Conservation (phyloP, 1,140 invertebrate genomes). For the Semibalanus balanoides region DNA sequence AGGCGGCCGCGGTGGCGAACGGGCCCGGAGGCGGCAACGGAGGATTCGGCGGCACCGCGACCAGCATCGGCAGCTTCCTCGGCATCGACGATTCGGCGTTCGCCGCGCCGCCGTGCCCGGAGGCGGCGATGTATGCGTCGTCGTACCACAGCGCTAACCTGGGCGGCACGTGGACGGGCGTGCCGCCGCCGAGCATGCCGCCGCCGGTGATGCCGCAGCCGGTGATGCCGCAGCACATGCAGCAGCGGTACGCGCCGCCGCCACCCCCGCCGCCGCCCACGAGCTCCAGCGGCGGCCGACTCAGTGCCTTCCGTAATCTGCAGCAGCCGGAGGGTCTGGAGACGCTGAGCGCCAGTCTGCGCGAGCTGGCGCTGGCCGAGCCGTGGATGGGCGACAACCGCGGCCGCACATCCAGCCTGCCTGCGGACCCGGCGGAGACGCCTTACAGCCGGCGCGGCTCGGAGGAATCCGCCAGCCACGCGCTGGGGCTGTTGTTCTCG, state of each 20-base stretch:
- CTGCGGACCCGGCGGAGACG: neutral
- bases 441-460: neutral
- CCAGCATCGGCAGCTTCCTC: neutral
- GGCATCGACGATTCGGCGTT: neutral
- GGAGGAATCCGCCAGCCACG: neutral
- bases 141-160: neutral
- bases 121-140: neutral
- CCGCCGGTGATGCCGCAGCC: too few relatives aligned
- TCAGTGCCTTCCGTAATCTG: neutral
- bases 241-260: too few relatives aligned
- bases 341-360: neutral
- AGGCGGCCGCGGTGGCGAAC: neutral
- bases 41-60: neutral
- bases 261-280: too few relatives aligned
- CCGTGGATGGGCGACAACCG: neutral
- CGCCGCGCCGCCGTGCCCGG: too few relatives aligned
- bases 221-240: too few relatives aligned
- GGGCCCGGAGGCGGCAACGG: too few relatives aligned
- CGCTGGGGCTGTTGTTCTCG: neutral
- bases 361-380: neutral
- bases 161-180: slow-evolving; percentile 1
- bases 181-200: neutral
- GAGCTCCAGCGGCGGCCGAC: too few relatives aligned
- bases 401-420: neutral
- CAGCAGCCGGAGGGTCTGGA: neutral